Conservation (phyloP, 2,113 vertebrate genomes). For the Xiphias gladius region DNA sequence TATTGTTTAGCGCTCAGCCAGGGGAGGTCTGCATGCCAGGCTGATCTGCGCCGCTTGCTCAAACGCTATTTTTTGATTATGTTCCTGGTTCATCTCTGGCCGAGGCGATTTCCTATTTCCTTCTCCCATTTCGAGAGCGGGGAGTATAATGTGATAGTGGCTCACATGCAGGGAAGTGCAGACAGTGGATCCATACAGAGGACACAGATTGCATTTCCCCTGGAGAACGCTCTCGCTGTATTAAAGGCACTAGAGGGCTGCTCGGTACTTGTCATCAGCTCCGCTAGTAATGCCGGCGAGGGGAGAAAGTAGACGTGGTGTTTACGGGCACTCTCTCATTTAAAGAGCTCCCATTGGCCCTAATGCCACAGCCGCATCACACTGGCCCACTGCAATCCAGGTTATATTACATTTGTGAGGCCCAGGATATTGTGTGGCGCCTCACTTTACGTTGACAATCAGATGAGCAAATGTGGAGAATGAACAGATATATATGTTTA, state of each 20-base stretch:
- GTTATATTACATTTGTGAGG: slow-evolving; percentile 65
- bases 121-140: slow-evolving; percentile 70
- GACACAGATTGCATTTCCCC: slow-evolving; percentile 79
- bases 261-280: slow-evolving; percentile 73
- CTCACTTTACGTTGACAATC: slow-evolving; percentile 51
- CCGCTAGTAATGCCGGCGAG: slow-evolving; percentile 52
- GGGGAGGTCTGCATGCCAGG: slow-evolving; percentile 48
- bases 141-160: slow-evolving; percentile 72
- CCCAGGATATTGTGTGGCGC: slow-evolving; percentile 54
- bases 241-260: slow-evolving; percentile 75
- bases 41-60: slow-evolving; percentile 64
- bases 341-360: slow-evolving; percentile 75
- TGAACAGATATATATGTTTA: slow-evolving; percentile 62
- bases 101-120: slow-evolving; percentile 76
- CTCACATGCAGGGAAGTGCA: slow-evolving; percentile 70
- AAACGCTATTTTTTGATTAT: slow-evolving; percentile 80
- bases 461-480: slow-evolving; percentile 51
- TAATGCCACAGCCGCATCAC: slow-evolving; percentile 60
- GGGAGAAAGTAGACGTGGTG: slow-evolving; percentile 59
- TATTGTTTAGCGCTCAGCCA: slow-evolving; percentile 70
- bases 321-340: slow-evolving; percentile 75
- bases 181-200: slow-evolving; percentile 73
- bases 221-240: slow-evolving; percentile 69
- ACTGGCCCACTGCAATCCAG: slow-evolving; percentile 50
- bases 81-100: slow-evolving; percentile 72